These are phyloP conservation scores for Acomys russatus DNA, from an alignment of 2,797 vertebrate genomes.

Conservation along the genomic window DNA sequence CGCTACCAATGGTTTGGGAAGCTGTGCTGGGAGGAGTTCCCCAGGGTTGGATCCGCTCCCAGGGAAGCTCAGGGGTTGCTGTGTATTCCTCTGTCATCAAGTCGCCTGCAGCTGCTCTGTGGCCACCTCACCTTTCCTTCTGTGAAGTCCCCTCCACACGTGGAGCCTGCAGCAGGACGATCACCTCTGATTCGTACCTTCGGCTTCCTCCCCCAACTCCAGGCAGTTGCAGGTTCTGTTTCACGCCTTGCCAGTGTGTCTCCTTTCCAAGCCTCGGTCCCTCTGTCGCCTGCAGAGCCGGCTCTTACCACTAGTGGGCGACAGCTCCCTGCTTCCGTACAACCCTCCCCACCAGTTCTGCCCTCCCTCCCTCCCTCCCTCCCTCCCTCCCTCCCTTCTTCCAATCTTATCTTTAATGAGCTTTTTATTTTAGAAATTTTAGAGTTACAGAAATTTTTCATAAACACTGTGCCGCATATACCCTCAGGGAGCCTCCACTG, in stretches of 20 bases:
- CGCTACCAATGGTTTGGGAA: background rate
- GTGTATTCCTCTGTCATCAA: rapidly evolving
- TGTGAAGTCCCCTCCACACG: background rate
- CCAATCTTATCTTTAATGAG: background rate
- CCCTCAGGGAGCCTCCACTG: background rate
- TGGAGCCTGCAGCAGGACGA: rapidly evolving
- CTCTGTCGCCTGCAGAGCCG: background rate
- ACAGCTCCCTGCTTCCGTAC: background rate
- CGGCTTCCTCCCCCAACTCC: background rate
- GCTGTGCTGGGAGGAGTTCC: background rate
- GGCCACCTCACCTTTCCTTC: background rate
- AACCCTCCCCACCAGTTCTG: background rate
- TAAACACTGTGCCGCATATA: background rate
- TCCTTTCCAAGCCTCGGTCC: background rate
- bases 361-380: background rate
- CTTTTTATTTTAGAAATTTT: conserved; percentile 20
- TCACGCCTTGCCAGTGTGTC: no score
- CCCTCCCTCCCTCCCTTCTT: background rate
- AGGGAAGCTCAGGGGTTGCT: rapidly evolving
- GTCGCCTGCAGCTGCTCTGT: background rate
- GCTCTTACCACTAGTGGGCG: background rate
- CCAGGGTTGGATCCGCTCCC: background rate
- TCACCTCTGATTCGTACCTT: background rate
- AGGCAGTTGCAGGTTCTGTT: background rate
- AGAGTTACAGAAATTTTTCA: background rate